Evolutionary conservation across 2,113 vertebrate genomes (phyloP).

Genomic region (Cromileptes altivelis): DNA sequence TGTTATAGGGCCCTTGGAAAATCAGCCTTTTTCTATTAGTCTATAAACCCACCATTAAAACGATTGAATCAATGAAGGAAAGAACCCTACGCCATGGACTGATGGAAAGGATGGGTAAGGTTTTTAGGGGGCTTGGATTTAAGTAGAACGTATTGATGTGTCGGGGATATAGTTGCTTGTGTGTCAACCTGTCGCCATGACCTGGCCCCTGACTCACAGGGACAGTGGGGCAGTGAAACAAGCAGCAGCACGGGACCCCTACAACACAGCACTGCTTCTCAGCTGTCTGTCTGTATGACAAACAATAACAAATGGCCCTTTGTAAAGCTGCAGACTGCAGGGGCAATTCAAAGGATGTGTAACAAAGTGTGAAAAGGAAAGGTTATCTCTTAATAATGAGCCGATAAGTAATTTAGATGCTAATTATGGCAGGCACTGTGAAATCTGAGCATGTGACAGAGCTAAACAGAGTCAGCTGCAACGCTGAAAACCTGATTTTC

Average conservation of each 20-base stretch:
- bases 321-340: not conserved
- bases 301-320: conserved; percentile 8
- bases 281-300: conserved; percentile 28
- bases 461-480: not conserved
- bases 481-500: not conserved
- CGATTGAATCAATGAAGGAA: conserved; percentile 70
- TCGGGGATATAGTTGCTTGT: conserved; percentile 14
- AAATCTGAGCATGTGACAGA: conserved; percentile 7
- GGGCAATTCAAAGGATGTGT: conserved; percentile 6
- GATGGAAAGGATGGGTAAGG: conserved; percentile 9
- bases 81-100: conserved; percentile 34
- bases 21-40: conserved; percentile 51
- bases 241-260: conserved; percentile 82
- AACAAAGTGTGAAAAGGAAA: conserved; percentile 10
- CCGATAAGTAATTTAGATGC: conserved; percentile 6
- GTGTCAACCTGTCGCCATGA: conserved; percentile 68
- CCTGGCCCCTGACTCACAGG: conserved; percentile 83
- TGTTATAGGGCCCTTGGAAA: conserved; percentile 44
- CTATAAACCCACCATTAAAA: conserved; percentile 69
- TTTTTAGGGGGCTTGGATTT: conserved; percentile 48
- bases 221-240: conserved; percentile 85
- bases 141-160: conserved; percentile 38
- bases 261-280: conserved; percentile 70
- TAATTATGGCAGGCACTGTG: not conserved
- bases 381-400: conserved; percentile 27